phyloP scores from a whole-genome alignment of 2,888 invertebrate species.

The Cephus pulcher region DNA sequence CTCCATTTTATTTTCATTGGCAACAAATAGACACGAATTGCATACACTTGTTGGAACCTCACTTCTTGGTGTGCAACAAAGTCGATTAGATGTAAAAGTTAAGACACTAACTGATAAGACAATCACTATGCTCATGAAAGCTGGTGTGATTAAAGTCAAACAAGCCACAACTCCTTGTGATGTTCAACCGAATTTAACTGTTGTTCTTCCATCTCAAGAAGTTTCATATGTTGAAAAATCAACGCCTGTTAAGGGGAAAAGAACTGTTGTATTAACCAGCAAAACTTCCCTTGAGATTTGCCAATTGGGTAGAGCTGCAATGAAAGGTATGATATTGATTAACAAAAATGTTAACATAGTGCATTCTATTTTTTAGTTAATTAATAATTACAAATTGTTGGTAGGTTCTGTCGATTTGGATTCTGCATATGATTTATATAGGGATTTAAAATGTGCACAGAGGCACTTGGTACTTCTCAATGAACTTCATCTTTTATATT shows the following conservation, averaged over 20 bases:
- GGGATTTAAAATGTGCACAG: slow-evolving; percentile 80
- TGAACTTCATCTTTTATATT: slow-evolving; percentile 86
- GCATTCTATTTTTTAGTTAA: background rate
- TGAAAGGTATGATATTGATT: slow-evolving; percentile 73
- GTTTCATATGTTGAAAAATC: slow-evolving; percentile 23
- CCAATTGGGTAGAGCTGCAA: slow-evolving; percentile 82
- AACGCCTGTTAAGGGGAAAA: slow-evolving; percentile 27
- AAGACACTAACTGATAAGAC: slow-evolving; percentile 66
- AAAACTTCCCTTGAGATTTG: slow-evolving; percentile 72
- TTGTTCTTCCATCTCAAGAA: slow-evolving; percentile 53
- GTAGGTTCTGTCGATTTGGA: slow-evolving; percentile 83
- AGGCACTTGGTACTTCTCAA: slow-evolving; percentile 82
- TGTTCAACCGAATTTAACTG: slow-evolving; percentile 47
- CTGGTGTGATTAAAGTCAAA: slow-evolving; percentile 64
- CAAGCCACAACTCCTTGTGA: slow-evolving; percentile 31
- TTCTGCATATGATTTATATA: slow-evolving; percentile 77
- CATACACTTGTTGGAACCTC: slow-evolving; percentile 71
- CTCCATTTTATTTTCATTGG: slow-evolving; percentile 75
- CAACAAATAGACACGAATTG: slow-evolving; percentile 69
- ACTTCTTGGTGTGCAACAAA: slow-evolving; percentile 76
- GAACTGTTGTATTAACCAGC: slow-evolving; percentile 50
- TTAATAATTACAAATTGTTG: slow-evolving; percentile 28
- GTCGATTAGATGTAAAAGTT: slow-evolving; percentile 63
- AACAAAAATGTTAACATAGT: background rate
- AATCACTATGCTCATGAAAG: slow-evolving; percentile 66